Evolutionary conservation across 1,140 invertebrate species (phyloP), one percentile per base, ranked within the genome.

Genomic region (Pentalonia nigronervosa): DNA sequence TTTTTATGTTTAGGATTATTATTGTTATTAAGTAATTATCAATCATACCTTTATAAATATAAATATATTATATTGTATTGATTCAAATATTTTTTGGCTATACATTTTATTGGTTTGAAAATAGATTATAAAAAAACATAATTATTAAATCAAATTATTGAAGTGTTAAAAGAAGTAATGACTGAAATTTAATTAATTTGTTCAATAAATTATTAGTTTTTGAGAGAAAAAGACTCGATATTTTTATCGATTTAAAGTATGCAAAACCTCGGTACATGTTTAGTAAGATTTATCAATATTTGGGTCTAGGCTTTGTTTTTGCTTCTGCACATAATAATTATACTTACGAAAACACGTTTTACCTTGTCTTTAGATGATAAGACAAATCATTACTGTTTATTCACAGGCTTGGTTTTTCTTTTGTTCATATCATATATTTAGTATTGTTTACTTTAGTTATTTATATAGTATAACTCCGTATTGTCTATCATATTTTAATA

Each of bases 351-450:
- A 76, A 48, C n/a, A 48, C 67, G 25, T 34, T 67, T 21, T 91
- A 11, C 45, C 8, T 47, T 81, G 60, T 81, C 45, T 17, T 47
- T 45, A 25, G 36, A 41, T 23, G 36, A 76, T 91, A 91, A 81
- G 90, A 91, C 11, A 81, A 91, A 83, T 81, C 25, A 47, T 81
- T 81, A n/a, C 20, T 91, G 25, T 91, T 47, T 91, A 47, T 91
- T 91, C 50, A 48, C 20, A 20, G 9, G n/a, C 20, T 81, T 76
- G 45, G 9, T 48, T 81, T 81, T 90, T 41, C 6, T 89, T 90
- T 90, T 23, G 53, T 23, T 1, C 53, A 90, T 34, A 30, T 56
- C 11, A 36, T 21, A 50, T 91, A 48, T n/a, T 76, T 21, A 14
- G 30, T 81, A 14, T 81, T 91, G 7, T 7, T 45, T 91, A 48